Conservation (phyloP, 2,797 vertebrate genomes). For the Silurus aristotelis region DNA sequence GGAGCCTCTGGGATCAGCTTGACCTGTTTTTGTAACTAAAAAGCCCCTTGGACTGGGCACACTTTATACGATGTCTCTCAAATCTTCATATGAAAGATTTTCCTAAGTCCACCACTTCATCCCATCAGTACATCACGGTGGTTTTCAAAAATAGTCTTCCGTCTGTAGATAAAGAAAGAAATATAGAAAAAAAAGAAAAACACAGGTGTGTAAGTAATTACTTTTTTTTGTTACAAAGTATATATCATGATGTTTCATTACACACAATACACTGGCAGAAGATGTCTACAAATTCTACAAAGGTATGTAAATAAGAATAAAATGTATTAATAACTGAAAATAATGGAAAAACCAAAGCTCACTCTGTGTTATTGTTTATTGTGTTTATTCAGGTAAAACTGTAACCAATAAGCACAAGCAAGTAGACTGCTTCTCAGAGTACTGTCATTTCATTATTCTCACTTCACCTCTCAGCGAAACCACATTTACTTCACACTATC, state of each 20-base stretch:
- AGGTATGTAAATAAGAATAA: background rate
- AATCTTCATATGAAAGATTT: conserved; percentile 75
- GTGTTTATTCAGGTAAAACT: background rate
- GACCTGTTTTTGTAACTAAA: conserved; percentile 74
- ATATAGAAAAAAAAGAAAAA: conserved; percentile 34
- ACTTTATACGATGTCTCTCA: conserved; percentile 72
- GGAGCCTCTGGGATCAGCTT: conserved; percentile 71
- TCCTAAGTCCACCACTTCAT: conserved; percentile 68
- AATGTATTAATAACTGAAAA: background rate
- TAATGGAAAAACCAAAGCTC: background rate
- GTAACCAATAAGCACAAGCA: background rate
- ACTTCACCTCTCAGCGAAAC: background rate
- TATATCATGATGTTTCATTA: background rate
- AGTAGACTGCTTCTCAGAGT: background rate
- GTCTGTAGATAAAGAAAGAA: conserved; percentile 81
- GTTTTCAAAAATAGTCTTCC: conserved; percentile 99
- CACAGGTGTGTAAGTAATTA: background rate
- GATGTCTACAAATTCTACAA: no score
- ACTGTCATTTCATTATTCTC: background rate
- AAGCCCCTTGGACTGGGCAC: conserved; percentile 74
- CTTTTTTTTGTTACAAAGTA: background rate
- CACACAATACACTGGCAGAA: background rate
- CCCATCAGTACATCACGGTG: conserved; percentile 97
- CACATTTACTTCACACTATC: background rate
- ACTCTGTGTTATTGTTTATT: background rate